Evolutionary conservation across 2,797 vertebrate genomes (phyloP), one percentile per base, ranked within the genome.

Genomic region (Darevskia nairensis): DNA sequence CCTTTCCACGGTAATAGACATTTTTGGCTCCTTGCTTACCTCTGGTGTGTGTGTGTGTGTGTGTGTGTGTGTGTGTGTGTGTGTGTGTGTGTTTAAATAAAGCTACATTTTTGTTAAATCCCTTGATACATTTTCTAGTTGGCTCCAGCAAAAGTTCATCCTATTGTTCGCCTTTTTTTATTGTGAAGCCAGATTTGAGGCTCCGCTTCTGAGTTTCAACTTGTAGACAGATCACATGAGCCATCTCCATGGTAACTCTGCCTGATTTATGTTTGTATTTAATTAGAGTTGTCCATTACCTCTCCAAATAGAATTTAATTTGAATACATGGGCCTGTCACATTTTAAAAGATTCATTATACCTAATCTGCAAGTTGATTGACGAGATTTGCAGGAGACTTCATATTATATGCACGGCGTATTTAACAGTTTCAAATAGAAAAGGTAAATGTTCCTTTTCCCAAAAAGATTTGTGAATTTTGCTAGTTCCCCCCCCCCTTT

Each of bases 241-340:
- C 27, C 21, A 85, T 95, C 92, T 93, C 96, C 94, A 93, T 93
- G 94, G 95, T 93, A 94, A 96, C 96, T 39, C 17, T 92, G 86
- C 76, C 76, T 94, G 93, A 94, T 95, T 94, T 93, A 76, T 94
- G 90, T 93, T 94, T 89, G 81, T 90, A 88, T 93, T 95, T 93
- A 92, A 92, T 94, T 94, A 94, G 90, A 90, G 74, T 88, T 93
- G 92, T 94, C 94, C 91, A 92, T 95, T 94, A 86, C 76, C 13
- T 94, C 91, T 94, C 84, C 75, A 94, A 94, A 95, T 92, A 72
- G 91, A 94, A 93, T 94, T 96, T 93, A 93, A 93, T 92, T 94
- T 95, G 92, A 92, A 93, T 93, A 91, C 86, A 64, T 89, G 85
- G 92, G 80, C 89, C 91, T 92, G 89, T 93, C 92, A 92, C 92